These are phyloP conservation scores for Panurus biarmicus DNA, from an alignment of 2,113 vertebrate species.

Conservation along the genomic window DNA sequence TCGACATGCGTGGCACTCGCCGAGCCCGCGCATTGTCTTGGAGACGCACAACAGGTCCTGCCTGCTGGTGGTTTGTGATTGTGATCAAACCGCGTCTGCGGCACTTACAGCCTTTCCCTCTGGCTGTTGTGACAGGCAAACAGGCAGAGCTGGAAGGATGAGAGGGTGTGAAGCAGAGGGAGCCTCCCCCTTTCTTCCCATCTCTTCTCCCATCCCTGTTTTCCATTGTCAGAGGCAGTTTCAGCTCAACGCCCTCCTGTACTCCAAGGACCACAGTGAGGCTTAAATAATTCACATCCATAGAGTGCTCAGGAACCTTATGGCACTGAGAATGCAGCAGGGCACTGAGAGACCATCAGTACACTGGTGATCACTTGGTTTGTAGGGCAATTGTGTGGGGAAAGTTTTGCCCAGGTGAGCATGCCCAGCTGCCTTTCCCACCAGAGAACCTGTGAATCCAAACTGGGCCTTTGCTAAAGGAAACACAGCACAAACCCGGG, in stretches of 20 bases:
- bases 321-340: not conserved
- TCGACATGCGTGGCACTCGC: conserved; percentile 2
- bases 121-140: conserved; percentile 12
- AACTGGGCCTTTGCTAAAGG: not conserved
- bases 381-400: accelerated
- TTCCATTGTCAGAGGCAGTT: not conserved
- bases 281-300: conserved; percentile 16
- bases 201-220: not conserved
- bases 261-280: not conserved
- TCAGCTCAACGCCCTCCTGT: not conserved
- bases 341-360: not conserved
- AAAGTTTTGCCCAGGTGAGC: not conserved
- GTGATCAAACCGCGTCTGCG: not conserved
- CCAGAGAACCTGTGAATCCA: accelerated
- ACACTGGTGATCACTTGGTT: accelerated
- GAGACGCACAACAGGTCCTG: conserved; percentile 55
- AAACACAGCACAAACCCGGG: not conserved
- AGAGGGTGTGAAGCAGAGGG: not conserved
- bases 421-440: not conserved
- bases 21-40: conserved; percentile 19
- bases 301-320: not conserved
- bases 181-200: conserved; percentile 5
- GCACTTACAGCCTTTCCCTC: not conserved
- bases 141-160: conserved; percentile 33
- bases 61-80: not conserved